phyloP scores from a whole-genome alignment of 1,140 invertebrate genomes.

The Drosophila albomicans region DNA sequence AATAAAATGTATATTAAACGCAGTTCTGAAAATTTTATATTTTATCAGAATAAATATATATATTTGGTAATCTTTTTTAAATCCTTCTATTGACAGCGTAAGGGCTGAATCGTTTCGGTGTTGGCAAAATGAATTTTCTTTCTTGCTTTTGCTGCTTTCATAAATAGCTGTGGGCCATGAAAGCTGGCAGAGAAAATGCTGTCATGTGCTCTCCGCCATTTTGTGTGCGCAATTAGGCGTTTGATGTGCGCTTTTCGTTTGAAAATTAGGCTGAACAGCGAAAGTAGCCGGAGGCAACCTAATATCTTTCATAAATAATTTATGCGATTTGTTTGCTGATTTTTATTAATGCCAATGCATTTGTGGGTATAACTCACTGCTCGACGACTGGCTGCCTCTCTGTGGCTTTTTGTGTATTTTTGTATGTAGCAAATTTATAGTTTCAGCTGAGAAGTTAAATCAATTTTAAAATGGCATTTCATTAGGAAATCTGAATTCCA shows the following conservation, averaged over 20 bases:
- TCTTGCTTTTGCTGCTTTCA: constrained; percentile 3
- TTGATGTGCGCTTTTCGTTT: constrained; percentile 55
- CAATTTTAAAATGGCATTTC: constrained; percentile 52
- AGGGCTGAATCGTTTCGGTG: constrained; percentile 21
- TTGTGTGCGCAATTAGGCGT: constrained; percentile 55
- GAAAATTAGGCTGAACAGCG: constrained; percentile 36
- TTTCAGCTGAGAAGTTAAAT: constrained; percentile 47
- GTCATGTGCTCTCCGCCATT: constrained; percentile 44
- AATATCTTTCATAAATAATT: constrained; percentile 55
- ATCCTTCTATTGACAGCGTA: background rate
- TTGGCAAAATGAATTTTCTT: background rate
- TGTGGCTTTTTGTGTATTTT: background rate
- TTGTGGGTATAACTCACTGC: constrained; percentile 20
- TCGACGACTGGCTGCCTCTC: background rate
- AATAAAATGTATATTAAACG: no score
- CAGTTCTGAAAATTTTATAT: no score
- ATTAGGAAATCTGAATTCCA: constrained; percentile 44
- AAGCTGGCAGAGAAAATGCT: constrained; percentile 37
- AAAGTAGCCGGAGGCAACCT: constrained; percentile 28
- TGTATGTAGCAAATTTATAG: constrained; percentile 37
- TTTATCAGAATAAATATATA: background rate
- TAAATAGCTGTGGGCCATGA: constrained; percentile 42
- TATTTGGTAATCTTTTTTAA: background rate
- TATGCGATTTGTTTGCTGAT: constrained; percentile 50
- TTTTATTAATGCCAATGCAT: constrained; percentile 47